Evolutionary conservation across 2,888 invertebrate genomes (phyloP), one percentile per base, ranked within the genome.

Genomic region (Smittia aterrima): DNA sequence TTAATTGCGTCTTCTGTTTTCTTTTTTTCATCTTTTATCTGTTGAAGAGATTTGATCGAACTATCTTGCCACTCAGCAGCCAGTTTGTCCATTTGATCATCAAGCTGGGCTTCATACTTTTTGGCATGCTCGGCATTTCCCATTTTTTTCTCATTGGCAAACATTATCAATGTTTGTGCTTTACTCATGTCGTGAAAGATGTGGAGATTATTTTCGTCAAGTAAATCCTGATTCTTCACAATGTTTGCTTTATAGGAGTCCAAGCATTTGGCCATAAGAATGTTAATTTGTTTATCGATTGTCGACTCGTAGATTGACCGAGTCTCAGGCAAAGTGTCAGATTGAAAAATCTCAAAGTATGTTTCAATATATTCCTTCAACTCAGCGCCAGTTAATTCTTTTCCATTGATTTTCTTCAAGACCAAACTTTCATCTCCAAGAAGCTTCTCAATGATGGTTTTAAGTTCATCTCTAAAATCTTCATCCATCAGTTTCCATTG

Each of bases 351-450:
- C 16, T 20, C 16, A 38, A 67, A 38, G 20, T 40, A 67, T 3
- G 9, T 9, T 1, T 40, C 11, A 22, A 67, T 38, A 18, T 96
- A 98, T 83, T 95, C 95, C 6, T 38, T 38, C 6, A 38, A 38
- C 38, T 38, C 38, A 38, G 38, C 4, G 4, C 38, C 38, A 38
- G 92, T 92, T 20, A 98, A 91, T 76, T 90, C 88, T 81, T 92
- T 90, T 0, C 96, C 96, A 82, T 94, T 92, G 80, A 98, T 96
- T 80, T 92, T 90, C 82, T 98, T 98, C n/a, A 95, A 88, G 62
- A 95, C 91, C 77, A 98, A 85, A 84, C 95, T 94, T 79, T 91
- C 88, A 0, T 11, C 4, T 7, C 11, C 38, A 11, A 38, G 11
- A 38, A 38, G 38, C 85, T 91, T 88, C 2, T 96, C 96, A 71